Percentiles rank a stretch among this genome's conserved stretches.
Conservation (phyloP, 2,797 vertebrate genomes). For the Oophaga sylvatica region DNA sequence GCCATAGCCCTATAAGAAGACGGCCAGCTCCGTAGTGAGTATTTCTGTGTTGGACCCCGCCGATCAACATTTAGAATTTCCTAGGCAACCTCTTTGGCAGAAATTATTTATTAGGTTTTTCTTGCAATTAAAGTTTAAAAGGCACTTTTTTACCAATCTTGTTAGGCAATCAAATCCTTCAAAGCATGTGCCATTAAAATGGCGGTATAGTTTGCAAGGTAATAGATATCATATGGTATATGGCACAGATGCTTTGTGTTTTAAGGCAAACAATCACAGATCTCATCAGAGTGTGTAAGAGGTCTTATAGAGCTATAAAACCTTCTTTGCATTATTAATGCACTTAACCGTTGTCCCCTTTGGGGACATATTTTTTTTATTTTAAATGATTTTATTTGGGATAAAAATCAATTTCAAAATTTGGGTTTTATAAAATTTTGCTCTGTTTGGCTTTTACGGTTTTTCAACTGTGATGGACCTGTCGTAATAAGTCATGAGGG, state of each 20-base stretch:
- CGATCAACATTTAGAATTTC: too few relatives aligned
- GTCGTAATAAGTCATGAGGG: too few relatives aligned
- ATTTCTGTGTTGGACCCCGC: too few relatives aligned
- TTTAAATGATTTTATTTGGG: too few relatives aligned
- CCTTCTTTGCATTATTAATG: conserved; percentile 17
- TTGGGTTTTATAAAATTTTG: too few relatives aligned
- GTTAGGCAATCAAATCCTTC: conserved; percentile 40
- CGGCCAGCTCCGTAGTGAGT: too few relatives aligned
- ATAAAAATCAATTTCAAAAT: too few relatives aligned
- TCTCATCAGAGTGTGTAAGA: conserved; percentile 14
- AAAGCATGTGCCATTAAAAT: conserved; percentile 15
- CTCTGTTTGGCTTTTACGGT: too few relatives aligned
- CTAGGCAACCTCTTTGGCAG: neutral
- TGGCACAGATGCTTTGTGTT: conserved; percentile 61
- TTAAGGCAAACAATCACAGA: conserved; percentile 70
- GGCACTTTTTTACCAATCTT: conserved; percentile 16
- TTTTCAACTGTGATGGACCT: too few relatives aligned
- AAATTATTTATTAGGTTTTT: neutral
- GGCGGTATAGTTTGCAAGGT: conserved; percentile 34
- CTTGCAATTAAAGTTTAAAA: conserved; percentile 4
- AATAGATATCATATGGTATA: conserved; percentile 40
- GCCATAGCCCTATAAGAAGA: too few relatives aligned
- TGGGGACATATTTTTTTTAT: too few relatives aligned
- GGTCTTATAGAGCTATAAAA: conserved; percentile 8
- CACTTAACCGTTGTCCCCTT: neutral